These are phyloP conservation scores for Gymnoscelis rufifasciata DNA, from an alignment of 2,888 invertebrate genomes.

Conservation along the genomic window DNA sequence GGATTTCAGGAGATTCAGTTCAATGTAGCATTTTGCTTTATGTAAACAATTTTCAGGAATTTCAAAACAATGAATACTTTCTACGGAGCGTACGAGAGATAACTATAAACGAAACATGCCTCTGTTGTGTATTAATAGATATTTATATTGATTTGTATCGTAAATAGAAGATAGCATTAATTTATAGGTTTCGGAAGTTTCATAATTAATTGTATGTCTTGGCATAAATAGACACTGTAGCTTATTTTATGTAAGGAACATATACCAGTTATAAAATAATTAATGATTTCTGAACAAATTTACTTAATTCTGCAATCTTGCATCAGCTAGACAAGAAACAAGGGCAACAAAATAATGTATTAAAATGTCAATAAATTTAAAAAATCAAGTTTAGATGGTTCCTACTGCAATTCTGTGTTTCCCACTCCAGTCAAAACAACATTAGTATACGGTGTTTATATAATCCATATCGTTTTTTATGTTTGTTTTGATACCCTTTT, in stretches of 20 bases:
- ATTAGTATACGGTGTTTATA: conserved; percentile 7
- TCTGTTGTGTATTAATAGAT: conserved; percentile 12
- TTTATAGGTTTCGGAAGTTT: background rate
- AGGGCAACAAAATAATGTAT: too few relatives aligned
- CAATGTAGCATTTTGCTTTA: conserved; percentile 4
- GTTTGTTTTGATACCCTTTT: conserved; percentile 5
- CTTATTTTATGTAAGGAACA: too few relatives aligned
- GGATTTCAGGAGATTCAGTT: conserved; percentile 15
- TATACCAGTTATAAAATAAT: background rate
- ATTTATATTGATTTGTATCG: conserved; percentile 5
- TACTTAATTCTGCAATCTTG: too few relatives aligned
- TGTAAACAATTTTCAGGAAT: conserved; percentile 15
- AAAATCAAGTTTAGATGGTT: too few relatives aligned
- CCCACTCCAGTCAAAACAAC: conserved; percentile 14
- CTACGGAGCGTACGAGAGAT: background rate
- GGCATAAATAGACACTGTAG: background rate
- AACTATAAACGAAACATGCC: background rate
- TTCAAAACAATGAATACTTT: background rate
- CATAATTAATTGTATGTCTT: background rate
- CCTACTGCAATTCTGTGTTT: background rate
- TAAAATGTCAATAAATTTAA: too few relatives aligned
- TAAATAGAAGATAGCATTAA: conserved; percentile 8
- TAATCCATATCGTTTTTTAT: conserved; percentile 11
- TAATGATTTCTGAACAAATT: too few relatives aligned
- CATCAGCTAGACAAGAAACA: too few relatives aligned